Conservation (phyloP, 2,113 vertebrate genomes). For the Serinus canaria region DNA sequence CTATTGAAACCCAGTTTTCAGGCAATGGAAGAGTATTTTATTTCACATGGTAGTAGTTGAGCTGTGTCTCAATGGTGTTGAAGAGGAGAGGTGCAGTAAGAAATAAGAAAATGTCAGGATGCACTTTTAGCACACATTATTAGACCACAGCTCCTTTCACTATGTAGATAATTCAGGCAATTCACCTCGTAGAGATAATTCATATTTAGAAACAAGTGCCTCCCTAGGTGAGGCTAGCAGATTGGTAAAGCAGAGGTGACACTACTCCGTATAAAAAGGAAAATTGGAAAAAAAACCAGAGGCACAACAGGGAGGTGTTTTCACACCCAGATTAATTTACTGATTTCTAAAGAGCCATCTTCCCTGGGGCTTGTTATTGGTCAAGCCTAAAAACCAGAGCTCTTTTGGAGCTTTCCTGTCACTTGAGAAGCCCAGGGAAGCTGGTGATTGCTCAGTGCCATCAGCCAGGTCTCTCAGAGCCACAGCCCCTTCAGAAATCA, state of each 20-base stretch:
- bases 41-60: not conserved
- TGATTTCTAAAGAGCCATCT: not conserved
- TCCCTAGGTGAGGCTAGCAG: not conserved
- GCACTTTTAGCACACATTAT: rapidly evolving
- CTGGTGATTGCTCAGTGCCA: not conserved
- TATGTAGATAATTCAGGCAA: not conserved
- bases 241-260: not conserved
- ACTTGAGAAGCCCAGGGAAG: not conserved
- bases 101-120: not conserved
- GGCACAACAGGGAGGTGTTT: not conserved
- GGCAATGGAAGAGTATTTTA: not conserved
- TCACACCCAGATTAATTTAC: not conserved
- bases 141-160: not conserved
- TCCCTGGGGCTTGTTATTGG: not conserved
- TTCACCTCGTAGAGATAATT: not conserved
- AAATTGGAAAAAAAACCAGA: not conserved
- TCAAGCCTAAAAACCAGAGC: not conserved
- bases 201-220: not conserved
- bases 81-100: not conserved
- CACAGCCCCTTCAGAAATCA: not conserved
- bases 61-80: not conserved
- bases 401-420: not conserved
- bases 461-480: not conserved
- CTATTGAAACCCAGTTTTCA: not conserved
- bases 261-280: not conserved